A percentile compares a stretch with the other conserved stretches of the same genome.
phyloP scores from a whole-genome alignment of 1,140 invertebrate species.

The Xylocopa sonorina region DNA sequence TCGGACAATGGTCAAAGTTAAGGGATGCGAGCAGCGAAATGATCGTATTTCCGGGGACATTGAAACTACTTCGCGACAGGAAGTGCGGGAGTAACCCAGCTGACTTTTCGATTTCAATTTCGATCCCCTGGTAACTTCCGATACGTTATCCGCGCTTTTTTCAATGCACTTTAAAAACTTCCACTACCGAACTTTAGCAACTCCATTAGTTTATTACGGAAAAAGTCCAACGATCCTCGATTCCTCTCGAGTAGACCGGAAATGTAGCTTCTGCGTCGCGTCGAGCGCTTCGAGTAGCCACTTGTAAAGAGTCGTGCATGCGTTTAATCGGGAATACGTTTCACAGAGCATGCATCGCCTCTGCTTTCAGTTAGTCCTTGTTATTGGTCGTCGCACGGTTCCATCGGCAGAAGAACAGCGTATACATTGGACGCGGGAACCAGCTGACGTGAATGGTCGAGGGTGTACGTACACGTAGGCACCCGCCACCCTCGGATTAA shows the following conservation, averaged over 20 bases:
- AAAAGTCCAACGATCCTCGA: not conserved
- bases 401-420: not conserved
- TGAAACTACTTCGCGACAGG: not conserved
- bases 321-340: slow-evolving; percentile 15
- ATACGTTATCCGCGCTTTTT: not conserved
- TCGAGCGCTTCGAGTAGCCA: too few relatives aligned
- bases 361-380: slow-evolving; percentile 2
- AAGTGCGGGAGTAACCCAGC: not conserved
- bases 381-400: not conserved
- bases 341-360: not conserved
- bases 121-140: slow-evolving; percentile 4
- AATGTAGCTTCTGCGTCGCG: not conserved
- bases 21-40: not conserved
- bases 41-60: not conserved
- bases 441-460: slow-evolving; percentile 12
- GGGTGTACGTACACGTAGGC: not conserved
- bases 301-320: not conserved
- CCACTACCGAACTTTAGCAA: too few relatives aligned
- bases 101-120: not conserved
- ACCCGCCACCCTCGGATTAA: slow-evolving; percentile 3
- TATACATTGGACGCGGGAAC: not conserved
- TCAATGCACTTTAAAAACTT: too few relatives aligned
- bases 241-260: not conserved
- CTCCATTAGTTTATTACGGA: too few relatives aligned
- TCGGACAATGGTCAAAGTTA: not conserved